These are phyloP conservation scores for Hydra vulgaris DNA, from an alignment of 30 jellyfish, hydroid and myxozoan genomes.

Conservation along the genomic window DNA sequence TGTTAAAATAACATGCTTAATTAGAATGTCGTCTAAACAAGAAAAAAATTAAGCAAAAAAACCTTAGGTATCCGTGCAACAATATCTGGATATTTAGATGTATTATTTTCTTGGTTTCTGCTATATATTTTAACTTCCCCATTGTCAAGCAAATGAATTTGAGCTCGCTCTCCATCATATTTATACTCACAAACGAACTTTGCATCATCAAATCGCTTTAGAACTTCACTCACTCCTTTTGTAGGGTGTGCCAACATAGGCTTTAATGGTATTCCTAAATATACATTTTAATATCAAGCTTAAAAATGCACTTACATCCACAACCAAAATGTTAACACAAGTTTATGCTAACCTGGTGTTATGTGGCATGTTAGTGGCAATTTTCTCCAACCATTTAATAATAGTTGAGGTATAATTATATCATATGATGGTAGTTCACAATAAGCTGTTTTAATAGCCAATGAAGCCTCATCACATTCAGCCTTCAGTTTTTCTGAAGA, in stretches of 20 bases:
- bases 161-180: constrained; percentile 98
- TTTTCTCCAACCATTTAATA: constrained; percentile 55
- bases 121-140: constrained; percentile 62
- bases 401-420: constrained; percentile 48
- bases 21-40: no score
- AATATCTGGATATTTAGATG: constrained; percentile 84
- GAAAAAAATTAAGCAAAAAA: background rate
- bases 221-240: constrained; percentile 77
- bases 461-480: constrained; percentile 70
- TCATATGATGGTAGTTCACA: constrained; percentile 89
- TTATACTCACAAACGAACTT: constrained; percentile 80
- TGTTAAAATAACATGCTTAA: no score
- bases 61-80: constrained; percentile 74
- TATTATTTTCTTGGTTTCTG: constrained; percentile 90
- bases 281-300: background rate
- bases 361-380: constrained; percentile 69
- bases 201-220: constrained; percentile 69
- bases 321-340: background rate
- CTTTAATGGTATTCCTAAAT: constrained; percentile 77
- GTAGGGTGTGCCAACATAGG: constrained; percentile 99
- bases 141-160: constrained; percentile 69
- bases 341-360: constrained; percentile 60
- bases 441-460: constrained; percentile 80
- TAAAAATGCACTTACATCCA: background rate
- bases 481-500: constrained; percentile 37